These are phyloP conservation scores for Sinocyclocheilus anophthalmus DNA, from an alignment of 2,113 vertebrate genomes.

Conservation along the genomic window DNA sequence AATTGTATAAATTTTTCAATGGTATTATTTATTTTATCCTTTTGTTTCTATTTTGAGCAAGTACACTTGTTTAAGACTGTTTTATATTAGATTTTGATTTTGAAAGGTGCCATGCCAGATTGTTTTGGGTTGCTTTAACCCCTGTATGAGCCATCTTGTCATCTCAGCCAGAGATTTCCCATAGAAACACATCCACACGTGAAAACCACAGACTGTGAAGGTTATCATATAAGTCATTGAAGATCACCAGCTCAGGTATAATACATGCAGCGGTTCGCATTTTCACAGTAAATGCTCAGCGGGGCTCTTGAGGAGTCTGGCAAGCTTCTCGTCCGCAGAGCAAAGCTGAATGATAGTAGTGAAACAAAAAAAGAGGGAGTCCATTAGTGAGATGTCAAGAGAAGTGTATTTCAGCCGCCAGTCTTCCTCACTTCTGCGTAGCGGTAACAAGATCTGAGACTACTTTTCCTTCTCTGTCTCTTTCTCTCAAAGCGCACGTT, in stretches of 20 bases:
- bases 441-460: slow-evolving; percentile 38
- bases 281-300: background rate
- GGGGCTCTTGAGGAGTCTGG: background rate
- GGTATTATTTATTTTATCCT: too few species aligned
- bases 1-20: too few species aligned
- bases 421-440: background rate
- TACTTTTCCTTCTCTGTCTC: background rate
- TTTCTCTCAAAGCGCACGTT: background rate
- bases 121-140: too few species aligned
- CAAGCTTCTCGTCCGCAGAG: background rate
- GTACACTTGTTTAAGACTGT: too few species aligned
- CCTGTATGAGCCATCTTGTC: too few species aligned
- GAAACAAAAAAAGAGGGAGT: slow-evolving; percentile 19
- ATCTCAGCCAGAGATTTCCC: too few species aligned
- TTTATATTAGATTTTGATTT: too few species aligned
- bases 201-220: background rate
- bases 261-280: background rate
- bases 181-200: background rate
- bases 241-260: background rate
- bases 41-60: too few species aligned
- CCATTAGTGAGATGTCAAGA: slow-evolving; percentile 38
- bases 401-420: background rate
- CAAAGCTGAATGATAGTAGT: background rate
- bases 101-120: too few species aligned
- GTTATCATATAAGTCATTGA: background rate